Base-by-base conservation (phyloP, 2,797 vertebrate genomes). In the Cuculus canorus region DNA sequence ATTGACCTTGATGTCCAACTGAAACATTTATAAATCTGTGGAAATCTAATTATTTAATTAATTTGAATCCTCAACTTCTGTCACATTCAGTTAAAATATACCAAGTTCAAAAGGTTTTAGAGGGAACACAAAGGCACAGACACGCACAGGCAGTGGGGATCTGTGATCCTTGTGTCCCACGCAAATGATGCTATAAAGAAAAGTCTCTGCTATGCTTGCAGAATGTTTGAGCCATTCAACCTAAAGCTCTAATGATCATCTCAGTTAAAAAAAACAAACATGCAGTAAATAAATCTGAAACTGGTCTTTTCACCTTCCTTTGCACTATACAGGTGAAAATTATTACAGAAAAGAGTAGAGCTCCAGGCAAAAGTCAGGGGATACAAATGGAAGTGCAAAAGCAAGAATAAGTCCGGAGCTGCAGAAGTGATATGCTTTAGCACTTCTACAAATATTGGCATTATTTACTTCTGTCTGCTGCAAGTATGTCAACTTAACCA, bases 21-120 rank as follows among this genome's bases (percentile, higher is more conserved):
- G 59, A 84, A 92, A 92, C 63, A 66, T 71, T 83, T n/a, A 65
- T 56, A 90, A 54, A 92, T 76, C 77, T 65, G 82, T 91, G 80
- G 47, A 79, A 95, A 96, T 91, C 65, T 59, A 91, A 94, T 95
- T 95, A 93, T 83, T 96, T 91, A 90, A 92, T 95, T 96, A 92
- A 88, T 92, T 77, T 9, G 41, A 59, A 30, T 72, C 37, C 35
- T 91, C 41, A 71, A 15, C 23, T 91, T 86, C 54, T 69, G 72
- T 90, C 88, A 84, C 73, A 69, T 71, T 52, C 33, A 65, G 54
- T 72, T 91, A 78, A 91, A 92, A 84, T 32, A 37, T 22, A 86
- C 2, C 5, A 30, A 64, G 35, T 75, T 57, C 21, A 89, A 61
- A 86, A 73, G 19, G 15, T 92, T 88, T 84, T 63, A 59, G 63